Base-by-base conservation (phyloP, 2,888 invertebrate genomes). In the Xestia c-nigrum region DNA sequence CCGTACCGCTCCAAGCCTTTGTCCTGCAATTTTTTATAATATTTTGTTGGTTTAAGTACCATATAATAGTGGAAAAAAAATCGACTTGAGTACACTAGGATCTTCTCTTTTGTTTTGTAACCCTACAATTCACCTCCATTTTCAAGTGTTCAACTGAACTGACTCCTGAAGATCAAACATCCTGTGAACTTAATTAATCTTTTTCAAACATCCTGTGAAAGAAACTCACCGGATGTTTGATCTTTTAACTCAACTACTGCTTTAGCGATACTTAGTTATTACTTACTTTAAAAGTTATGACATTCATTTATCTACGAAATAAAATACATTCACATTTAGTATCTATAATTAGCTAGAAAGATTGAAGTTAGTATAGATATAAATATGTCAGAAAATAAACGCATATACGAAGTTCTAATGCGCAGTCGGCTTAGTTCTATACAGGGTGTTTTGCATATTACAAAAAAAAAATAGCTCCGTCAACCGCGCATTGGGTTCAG, bases 321-420 rank as follows among this genome's bases (percentile, higher is more conserved):
- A n/a, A 81, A 73, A 87, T 47, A 87, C 83, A 87, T 77, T 12
- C 74, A 87, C 75, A 83, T 81, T 87, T 82, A 79, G 1, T 68
- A 31, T 63, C 74, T 81, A 78, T 80, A 63, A 67, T 61, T 80
- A 81, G 76, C 78, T 88, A 85, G 72, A 83, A 50, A 87, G 72
- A 77, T 86, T 76, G 77, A 87, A 80, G 73, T 79, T 78, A 87
- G 70, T 68, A 74, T 76, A 85, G 47, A 81, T 72, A 75, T 87
- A 86, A 81, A 83, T 66, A 80, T 77, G 52, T 85, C 78, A 79
- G 80, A 84, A 87, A 87, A 87, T 85, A 87, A 87, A 80, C 80
- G 78, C 82, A 47, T 82, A 84, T 61, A 82, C 80, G n/a, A 81
- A 78, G 74, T 80, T 76, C 50, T 69, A 70, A 82, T 82, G 76